These are phyloP conservation scores for Thinocorus orbignyianus DNA, from an alignment of 2,113 vertebrate species.

Conservation along the genomic window DNA sequence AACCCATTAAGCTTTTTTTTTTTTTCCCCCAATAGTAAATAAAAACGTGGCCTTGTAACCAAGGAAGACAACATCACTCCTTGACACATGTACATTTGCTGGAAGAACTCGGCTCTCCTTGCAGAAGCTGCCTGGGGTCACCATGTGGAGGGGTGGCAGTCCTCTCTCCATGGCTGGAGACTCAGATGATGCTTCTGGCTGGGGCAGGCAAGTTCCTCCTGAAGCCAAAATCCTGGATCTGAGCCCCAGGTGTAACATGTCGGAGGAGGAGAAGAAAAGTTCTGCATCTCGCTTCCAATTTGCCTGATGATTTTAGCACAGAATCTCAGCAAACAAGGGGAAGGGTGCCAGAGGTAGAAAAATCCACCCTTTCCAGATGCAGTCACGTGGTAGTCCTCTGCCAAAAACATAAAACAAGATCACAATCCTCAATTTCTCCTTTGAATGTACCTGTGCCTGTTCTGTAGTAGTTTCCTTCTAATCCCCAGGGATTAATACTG, in stretches of 20 bases:
- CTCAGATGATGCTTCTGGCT: neutral
- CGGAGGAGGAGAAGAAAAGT: neutral
- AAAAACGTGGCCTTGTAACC: neutral
- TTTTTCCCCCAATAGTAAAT: neutral
- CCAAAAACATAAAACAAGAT: neutral
- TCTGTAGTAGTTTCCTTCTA: neutral
- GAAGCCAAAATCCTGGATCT: neutral
- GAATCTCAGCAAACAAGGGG: neutral
- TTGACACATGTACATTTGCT: rapidly evolving
- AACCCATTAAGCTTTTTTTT: neutral
- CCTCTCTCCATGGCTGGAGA: neutral
- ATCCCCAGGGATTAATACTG: conserved; percentile 29
- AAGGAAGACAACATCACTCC: neutral
- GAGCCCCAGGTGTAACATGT: neutral
- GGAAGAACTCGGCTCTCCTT: neutral
- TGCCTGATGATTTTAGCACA: neutral
- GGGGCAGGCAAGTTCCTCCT: neutral
- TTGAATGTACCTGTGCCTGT: neutral
- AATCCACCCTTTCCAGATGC: neutral
- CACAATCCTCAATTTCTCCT: neutral
- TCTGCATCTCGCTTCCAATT: neutral
- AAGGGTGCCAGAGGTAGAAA: neutral
- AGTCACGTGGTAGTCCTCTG: neutral
- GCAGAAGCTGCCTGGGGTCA: neutral
- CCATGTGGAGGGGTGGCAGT: rapidly evolving